These are phyloP conservation scores for Germaria angustata DNA, from an alignment of 2,888 invertebrate genomes.

Conservation along the genomic window DNA sequence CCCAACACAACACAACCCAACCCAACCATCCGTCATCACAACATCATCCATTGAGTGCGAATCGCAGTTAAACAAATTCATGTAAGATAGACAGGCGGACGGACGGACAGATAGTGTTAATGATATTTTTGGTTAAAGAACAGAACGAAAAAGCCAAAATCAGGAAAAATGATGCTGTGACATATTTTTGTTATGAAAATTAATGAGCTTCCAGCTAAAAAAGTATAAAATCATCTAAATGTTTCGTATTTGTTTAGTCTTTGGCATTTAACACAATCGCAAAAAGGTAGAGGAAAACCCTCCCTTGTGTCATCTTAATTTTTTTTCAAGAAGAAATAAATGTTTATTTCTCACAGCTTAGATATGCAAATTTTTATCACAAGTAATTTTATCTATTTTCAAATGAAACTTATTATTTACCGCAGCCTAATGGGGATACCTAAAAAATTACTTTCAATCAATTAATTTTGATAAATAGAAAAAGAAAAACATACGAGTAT, in stretches of 20 bases:
- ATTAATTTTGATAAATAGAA: slow-evolving; percentile 44
- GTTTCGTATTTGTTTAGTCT: slow-evolving; percentile 16
- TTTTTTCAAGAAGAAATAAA: slow-evolving; percentile 41
- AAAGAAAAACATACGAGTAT: background rate
- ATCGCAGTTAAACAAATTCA: slow-evolving; percentile 37
- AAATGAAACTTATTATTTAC: slow-evolving; percentile 28
- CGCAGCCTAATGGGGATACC: slow-evolving; percentile 2
- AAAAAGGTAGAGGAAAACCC: slow-evolving; percentile 9
- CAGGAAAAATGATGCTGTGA: slow-evolving; percentile 64
- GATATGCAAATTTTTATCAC: slow-evolving; percentile 50
- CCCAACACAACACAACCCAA: too few species aligned
- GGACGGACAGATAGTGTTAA: slow-evolving; percentile 39
- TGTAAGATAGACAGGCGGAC: background rate
- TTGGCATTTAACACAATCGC: background rate
- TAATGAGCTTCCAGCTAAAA: slow-evolving; percentile 58
- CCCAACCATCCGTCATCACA: slow-evolving; percentile 61
- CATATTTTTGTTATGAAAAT: slow-evolving; percentile 66
- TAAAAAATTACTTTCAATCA: slow-evolving; percentile 19
- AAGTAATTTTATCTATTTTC: background rate
- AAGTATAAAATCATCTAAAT: slow-evolving; percentile 23
- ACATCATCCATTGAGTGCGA: slow-evolving; percentile 11
- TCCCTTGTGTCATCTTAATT: slow-evolving; percentile 27
- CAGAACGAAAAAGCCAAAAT: background rate
- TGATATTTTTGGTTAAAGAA: slow-evolving; percentile 52
- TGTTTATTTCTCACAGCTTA: slow-evolving; percentile 24